Evolutionary conservation across 2,888 invertebrate genomes (phyloP), one percentile per base, ranked within the genome.

Genomic region (Zelleria hepariella): DNA sequence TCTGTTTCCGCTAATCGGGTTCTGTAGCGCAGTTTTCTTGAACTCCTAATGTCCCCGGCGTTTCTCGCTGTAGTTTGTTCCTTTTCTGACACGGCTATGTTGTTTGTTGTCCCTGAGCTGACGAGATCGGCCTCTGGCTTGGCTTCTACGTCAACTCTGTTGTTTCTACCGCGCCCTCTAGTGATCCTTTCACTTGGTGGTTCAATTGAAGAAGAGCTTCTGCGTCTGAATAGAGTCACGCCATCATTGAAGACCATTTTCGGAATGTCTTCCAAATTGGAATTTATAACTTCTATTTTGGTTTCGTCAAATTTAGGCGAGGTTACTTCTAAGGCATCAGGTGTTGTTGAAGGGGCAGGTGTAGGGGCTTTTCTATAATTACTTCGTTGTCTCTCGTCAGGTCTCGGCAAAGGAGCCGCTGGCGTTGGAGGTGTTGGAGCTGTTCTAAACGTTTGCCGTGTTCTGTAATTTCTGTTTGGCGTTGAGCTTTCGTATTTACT

Each of bases 101-200:
- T 71, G 57, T 86, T 84, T 0, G 81, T 82, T 21, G 86, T 83
- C 58, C 86, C 86, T 32, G 86, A 79, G 60, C 78, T 74, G 18
- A 74, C 74, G 27, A 85, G 70, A 60, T 87, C 86, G 32, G 80
- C 68, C 62, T 72, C 74, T 15, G 74, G 64, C 60, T 73, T 82
- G 2, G 74, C 65, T 10, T 24, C 32, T 42, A 42, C 42, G n/a
- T 42, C 53, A 8, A 42, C 47, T 57, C 42, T 64, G 7, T 55
- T 57, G 10, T 24, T 66, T 48, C 86, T 78, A 23, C 78, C 74
- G 52, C 82, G 77, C 23, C 66, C 62, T 61, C 65, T 72, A 8
- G 73, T 64, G 66, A 63, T 15, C 68, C 57, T 27, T 21, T 55
- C 32, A 18, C 20, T 21, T 32, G 55, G 5, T 32, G 25, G 25